These are phyloP conservation scores for Brenthis daphne DNA, from an alignment of 2,888 invertebrate genomes.

Conservation along the genomic window DNA sequence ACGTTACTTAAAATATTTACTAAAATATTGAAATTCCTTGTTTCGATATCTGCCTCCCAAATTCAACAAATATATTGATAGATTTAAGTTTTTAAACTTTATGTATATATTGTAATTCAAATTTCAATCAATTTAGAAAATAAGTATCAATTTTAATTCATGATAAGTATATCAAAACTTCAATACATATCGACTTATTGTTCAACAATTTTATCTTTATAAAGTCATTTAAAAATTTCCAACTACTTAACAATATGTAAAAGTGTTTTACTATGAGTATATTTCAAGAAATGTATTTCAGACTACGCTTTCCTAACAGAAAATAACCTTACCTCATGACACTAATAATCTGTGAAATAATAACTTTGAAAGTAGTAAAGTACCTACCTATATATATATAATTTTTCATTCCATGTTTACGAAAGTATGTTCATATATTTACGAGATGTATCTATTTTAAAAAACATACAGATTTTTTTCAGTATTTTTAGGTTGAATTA, in stretches of 20 bases:
- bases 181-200: constrained; percentile 47
- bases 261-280: constrained; percentile 14
- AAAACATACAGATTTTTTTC: constrained; percentile 20
- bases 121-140: constrained; percentile 11
- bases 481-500: neutral
- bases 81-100: constrained; percentile 10
- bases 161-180: constrained; percentile 38
- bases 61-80: constrained; percentile 6
- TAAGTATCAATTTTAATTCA: constrained; percentile 23
- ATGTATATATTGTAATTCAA: neutral
- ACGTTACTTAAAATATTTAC: constrained; percentile 9
- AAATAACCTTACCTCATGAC: no score
- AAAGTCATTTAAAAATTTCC: constrained; percentile 40
- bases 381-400: constrained; percentile 2
- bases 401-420: neutral
- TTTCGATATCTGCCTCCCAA: neutral
- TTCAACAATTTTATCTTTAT: constrained; percentile 32
- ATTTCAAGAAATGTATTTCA: constrained; percentile 1
- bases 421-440: constrained; percentile 9
- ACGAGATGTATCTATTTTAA: constrained; percentile 11
- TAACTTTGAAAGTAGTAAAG: constrained; percentile 14
- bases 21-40: constrained; percentile 5
- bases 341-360: neutral
- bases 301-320: neutral
- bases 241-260: constrained; percentile 8